phyloP scores from a whole-genome alignment of 2,888 invertebrate genomes.

The Pocota personata region DNA sequence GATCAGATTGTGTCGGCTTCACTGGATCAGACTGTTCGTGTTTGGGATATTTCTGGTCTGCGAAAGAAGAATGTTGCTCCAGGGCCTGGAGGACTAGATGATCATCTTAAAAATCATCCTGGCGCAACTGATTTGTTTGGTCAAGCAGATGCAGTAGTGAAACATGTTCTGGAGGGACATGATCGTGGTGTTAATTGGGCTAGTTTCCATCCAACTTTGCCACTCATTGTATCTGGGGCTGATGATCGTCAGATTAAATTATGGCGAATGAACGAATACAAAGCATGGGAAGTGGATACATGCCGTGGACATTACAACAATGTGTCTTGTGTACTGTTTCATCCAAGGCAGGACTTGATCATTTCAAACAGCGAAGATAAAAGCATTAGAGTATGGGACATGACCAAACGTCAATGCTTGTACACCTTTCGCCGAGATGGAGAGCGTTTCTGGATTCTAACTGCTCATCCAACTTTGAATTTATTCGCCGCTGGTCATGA shows the following conservation, averaged over 20 bases:
- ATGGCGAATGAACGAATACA: conserved; percentile 99
- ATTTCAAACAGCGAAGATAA: conserved; percentile 99
- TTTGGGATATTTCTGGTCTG: conserved; percentile 98
- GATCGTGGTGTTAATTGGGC: conserved; percentile 99
- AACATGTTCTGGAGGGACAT: conserved; percentile 95
- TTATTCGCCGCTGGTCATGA: conserved; percentile 99
- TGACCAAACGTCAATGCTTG: conserved; percentile 95
- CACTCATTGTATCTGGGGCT: conserved; percentile 98
- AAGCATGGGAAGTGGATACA: conserved; percentile 99
- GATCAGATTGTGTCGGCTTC: conserved; percentile 99
- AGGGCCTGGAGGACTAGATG: conserved; percentile 94
- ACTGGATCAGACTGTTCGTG: conserved; percentile 98
- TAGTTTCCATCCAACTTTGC: conserved; percentile 96
- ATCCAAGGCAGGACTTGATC: conserved; percentile 98
- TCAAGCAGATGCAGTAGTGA: conserved; percentile 95
- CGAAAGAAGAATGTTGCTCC: conserved; percentile 99
- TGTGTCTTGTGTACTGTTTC: conserved; percentile 98
- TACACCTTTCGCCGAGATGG: conserved; percentile 97
- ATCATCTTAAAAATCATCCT: conserved; percentile 92
- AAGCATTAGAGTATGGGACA: conserved; percentile 99
- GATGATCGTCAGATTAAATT: conserved; percentile 98
- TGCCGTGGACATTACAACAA: conserved; percentile 99
- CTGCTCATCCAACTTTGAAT: conserved; percentile 96
- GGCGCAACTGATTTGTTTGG: conserved; percentile 97
- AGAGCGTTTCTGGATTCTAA: conserved; percentile 98